phyloP scores from a whole-genome alignment of 2,797 vertebrate genomes.

The Pelochelys cantorii region DNA sequence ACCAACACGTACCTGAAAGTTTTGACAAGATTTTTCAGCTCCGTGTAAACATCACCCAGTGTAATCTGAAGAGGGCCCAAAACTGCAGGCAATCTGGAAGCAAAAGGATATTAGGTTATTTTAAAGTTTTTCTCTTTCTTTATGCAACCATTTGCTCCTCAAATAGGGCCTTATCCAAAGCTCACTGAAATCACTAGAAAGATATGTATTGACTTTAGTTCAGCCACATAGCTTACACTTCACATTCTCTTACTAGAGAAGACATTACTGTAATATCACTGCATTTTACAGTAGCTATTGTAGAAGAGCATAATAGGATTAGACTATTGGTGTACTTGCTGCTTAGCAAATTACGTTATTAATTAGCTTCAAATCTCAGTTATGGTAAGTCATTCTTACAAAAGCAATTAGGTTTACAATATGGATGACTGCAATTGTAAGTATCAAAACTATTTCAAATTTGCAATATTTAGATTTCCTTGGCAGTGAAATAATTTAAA shows the following conservation, averaged over 20 bases:
- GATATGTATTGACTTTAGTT: neutral
- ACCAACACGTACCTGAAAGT: constrained; percentile 82
- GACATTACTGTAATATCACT: neutral
- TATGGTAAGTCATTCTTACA: neutral
- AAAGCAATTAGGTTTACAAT: neutral
- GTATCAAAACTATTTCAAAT: neutral
- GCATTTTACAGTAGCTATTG: neutral
- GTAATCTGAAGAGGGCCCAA: constrained; percentile 81
- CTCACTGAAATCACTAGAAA: neutral
- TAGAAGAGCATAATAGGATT: neutral
- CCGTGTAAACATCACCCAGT: constrained; percentile 77
- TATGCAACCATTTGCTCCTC: neutral
- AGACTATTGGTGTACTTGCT: neutral
- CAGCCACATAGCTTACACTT: neutral
- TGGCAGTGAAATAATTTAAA: neutral
- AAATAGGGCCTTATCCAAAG: neutral
- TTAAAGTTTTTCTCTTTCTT: neutral
- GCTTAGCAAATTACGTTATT: neutral
- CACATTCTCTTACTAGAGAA: neutral
- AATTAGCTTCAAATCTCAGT: neutral
- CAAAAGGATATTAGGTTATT: constrained; percentile 21
- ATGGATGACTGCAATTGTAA: neutral
- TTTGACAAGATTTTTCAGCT: constrained; percentile 82
- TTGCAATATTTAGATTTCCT: neutral
- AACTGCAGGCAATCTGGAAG: constrained; percentile 81